Evolutionary conservation across 2,113 vertebrate species (phyloP), one percentile per base, ranked within the genome.

Genomic region (Dipodomys spectabilis): DNA sequence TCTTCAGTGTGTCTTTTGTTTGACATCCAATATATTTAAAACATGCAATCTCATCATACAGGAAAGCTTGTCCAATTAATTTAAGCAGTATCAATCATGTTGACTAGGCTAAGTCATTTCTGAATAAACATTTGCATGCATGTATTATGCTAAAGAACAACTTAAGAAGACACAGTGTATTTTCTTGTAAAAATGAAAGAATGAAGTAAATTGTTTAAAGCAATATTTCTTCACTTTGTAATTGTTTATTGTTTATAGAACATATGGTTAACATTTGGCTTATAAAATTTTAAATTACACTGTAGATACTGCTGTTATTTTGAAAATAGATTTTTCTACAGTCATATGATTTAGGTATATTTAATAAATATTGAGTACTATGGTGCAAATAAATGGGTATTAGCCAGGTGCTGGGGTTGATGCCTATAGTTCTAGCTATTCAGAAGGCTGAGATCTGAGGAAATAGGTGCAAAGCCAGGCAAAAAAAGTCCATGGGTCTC

Each of bases 221-320:
- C 23, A 32, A 25, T 30, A 19, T 88, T 91, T 77, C 39, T 19
- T 84, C 45, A 72, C n/a, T 86, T 86, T 44, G 74, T 94, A 57
- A 18, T 86, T 67, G 45, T 71, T 71, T 73, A 32, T 49, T 78
- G 28, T 27, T 68, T 73, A 44, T 44, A 44, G 27, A 83, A 49
- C 10, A 88, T 10, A 30, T 65, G 18, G 5, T 69, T 86, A 32
- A 23, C 2, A 2, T 2, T n/a, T 82, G 72, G 11, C 44, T 84
- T 53, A 53, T 75, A 82, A 82, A 71, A 65, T 39, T 72, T 82
- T 78, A 78, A 82, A 7, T 44, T 84, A 65, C 28, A 84, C 62
- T 62, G 67, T 64, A 65, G 20, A 44, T 44, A 69, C 23, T 71
- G 23, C 1, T 57, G 25, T 35, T 49, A 69, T 64, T 64, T 73